These are phyloP conservation scores for Lerema accius DNA, from an alignment of 1,140 invertebrate genomes.

Conservation along the genomic window DNA sequence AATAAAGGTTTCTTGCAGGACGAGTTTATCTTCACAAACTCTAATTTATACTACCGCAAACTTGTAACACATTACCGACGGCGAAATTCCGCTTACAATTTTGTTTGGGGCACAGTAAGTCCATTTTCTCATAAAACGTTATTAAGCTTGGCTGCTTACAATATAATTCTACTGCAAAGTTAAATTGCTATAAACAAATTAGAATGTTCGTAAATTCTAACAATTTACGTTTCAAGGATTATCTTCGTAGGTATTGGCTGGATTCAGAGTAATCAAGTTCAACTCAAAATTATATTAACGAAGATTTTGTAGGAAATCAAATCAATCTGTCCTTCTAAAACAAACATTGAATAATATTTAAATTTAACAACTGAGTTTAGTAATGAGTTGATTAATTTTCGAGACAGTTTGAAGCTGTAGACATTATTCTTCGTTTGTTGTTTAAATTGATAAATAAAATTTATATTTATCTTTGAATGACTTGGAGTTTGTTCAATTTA, in stretches of 20 bases:
- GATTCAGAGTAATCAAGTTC: constrained; percentile 41
- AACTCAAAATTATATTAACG: constrained; percentile 37
- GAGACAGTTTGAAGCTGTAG: constrained; percentile 2
- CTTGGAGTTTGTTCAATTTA: no score
- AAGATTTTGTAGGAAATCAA: constrained; percentile 27
- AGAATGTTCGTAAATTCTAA: constrained; percentile 39
- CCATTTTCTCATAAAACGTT: constrained; percentile 24
- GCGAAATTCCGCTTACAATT: constrained; percentile 11
- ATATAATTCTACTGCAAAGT: constrained; percentile 33
- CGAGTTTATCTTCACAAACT: constrained; percentile 20
- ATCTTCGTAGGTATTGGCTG: constrained; percentile 32
- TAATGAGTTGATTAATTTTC: constrained; percentile 30
- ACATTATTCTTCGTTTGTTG: no score
- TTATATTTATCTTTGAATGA: no score
- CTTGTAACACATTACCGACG: constrained; percentile 21
- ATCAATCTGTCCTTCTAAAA: constrained; percentile 20
- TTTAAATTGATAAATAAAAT: no score
- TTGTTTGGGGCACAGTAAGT: constrained; percentile 6
- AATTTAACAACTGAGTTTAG: constrained; percentile 17
- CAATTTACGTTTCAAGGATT: constrained; percentile 45
- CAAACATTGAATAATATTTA: constrained; percentile 37
- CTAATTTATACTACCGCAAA: constrained; percentile 19
- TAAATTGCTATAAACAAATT: constrained; percentile 42
- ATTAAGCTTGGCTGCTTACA: constrained; percentile 14
- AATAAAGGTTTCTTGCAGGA: neutral